Evolutionary conservation across 2,888 invertebrate species (phyloP).

Genomic region (Taphrorychus bicolor): DNA sequence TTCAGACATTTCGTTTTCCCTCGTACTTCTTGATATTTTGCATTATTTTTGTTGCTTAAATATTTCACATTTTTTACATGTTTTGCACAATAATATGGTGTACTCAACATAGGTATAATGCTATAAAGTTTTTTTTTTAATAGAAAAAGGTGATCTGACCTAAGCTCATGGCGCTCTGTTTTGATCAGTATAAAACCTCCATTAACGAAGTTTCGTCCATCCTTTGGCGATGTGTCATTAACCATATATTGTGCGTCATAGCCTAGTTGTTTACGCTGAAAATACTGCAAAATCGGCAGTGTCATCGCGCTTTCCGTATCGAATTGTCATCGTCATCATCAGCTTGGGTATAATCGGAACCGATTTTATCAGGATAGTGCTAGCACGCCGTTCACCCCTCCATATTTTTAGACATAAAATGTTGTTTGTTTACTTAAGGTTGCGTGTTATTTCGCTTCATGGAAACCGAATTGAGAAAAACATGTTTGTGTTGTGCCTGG

Average conservation of each 20-base stretch:
- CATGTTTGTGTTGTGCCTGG: constrained; percentile 34
- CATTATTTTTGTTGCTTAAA: no score
- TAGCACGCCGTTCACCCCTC: background rate
- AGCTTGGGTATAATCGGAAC: background rate
- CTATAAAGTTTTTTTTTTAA: no score
- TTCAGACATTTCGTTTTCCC: no score
- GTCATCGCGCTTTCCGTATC: background rate
- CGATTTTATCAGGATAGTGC: background rate
- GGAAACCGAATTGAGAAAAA: constrained; percentile 34
- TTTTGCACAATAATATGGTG: no score
- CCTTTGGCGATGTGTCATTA: background rate
- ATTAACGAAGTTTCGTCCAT: no score
- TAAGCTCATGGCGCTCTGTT: no score
- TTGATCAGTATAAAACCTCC: no score
- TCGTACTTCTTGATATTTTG: no score
- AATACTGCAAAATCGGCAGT: background rate
- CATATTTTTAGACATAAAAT: constrained; percentile 30
- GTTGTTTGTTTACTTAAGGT: constrained; percentile 32
- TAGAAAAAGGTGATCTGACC: no score
- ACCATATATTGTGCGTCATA: background rate
- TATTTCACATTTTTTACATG: no score
- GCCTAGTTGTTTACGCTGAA: constrained; percentile 1
- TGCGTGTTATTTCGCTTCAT: constrained; percentile 24
- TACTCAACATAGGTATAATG: no score
- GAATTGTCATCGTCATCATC: background rate